Base-by-base conservation (phyloP, 2,113 vertebrate species). In the Salvelinus sp. region DNA sequence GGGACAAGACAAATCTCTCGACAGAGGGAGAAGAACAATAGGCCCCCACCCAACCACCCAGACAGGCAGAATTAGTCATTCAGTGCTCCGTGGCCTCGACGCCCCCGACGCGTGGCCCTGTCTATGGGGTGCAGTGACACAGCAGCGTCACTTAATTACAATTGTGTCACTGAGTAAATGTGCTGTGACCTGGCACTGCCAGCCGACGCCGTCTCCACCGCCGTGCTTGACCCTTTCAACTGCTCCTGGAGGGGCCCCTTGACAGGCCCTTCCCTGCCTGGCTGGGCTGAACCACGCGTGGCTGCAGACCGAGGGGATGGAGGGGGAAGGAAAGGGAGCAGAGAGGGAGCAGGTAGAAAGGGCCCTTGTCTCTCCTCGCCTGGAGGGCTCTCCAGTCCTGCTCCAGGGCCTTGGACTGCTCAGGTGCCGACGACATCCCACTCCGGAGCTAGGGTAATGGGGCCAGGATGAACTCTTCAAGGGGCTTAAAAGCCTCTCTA, bases 131-230 rank as follows among this genome's bases (percentile, higher is more conserved):
- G 91, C 92, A 92, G 92, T 95, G 95, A 94, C 95, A 95, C 93
- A 80, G 81, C 91, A 93, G 92, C 94, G 77, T 73, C 90, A 93
- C 89, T 94, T 95, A 95, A 96, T 96, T 95, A 96, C 94, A 95
- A 93, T 93, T 90, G 84, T 95, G 94, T 94, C 95, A 94, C 90
- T 89, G 64, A 93, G 92, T 92, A 95, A 95, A 96, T 95, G 93
- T 69, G 88, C 92, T 93, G 92, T 94, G 94, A 95, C 94, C 93
- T 48, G 93, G 63, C 38, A 65, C 66, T 66, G 64, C 58, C 63
- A 82, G 69, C 89, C 14, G 62, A 80, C 79, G 54, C 0, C 2
- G 0, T 66, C 71, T 75, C 69, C 72, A 68, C 47, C 12, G 44
- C 67, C 69, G 60, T 71, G 72, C 85, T 64, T 0, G 14, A 82